Evolutionary conservation across 2,113 vertebrate species (phyloP).

Genomic region (Mustelus asterias): DNA sequence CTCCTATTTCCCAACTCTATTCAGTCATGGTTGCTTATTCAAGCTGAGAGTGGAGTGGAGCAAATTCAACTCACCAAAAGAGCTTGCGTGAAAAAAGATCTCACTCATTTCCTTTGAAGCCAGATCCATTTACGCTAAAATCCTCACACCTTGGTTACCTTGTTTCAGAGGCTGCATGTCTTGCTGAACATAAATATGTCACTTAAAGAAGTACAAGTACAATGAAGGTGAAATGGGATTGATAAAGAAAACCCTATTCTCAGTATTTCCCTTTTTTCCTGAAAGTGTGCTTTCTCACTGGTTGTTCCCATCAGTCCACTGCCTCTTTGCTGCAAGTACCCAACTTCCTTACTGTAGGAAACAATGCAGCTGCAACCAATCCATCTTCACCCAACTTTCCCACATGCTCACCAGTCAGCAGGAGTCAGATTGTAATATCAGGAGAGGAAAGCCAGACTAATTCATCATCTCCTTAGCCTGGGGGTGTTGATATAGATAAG

Average conservation of each 20-base stretch:
- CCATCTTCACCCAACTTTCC: neutral
- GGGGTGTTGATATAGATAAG: neutral
- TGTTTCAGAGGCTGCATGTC: neutral
- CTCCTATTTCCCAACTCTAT: neutral
- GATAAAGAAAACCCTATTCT: neutral
- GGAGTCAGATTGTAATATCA: neutral
- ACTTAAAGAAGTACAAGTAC: neutral
- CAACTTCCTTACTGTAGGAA: neutral
- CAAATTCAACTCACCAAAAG: neutral
- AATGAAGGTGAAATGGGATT: no score
- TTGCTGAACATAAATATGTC: neutral
- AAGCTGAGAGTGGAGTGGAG: neutral
- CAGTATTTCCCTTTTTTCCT: neutral
- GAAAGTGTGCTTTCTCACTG: neutral
- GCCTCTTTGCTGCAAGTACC: neutral
- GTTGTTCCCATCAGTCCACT: neutral
- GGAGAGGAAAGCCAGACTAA: neutral
- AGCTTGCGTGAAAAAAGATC: neutral
- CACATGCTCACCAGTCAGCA: neutral
- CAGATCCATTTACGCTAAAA: neutral
- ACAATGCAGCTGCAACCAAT: neutral
- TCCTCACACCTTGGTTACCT: neutral
- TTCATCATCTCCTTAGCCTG: neutral
- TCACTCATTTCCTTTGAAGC: neutral
- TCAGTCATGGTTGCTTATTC: neutral